Evolutionary conservation across 2,797 vertebrate genomes (phyloP).

Genomic region (Lutra lutra): DNA sequence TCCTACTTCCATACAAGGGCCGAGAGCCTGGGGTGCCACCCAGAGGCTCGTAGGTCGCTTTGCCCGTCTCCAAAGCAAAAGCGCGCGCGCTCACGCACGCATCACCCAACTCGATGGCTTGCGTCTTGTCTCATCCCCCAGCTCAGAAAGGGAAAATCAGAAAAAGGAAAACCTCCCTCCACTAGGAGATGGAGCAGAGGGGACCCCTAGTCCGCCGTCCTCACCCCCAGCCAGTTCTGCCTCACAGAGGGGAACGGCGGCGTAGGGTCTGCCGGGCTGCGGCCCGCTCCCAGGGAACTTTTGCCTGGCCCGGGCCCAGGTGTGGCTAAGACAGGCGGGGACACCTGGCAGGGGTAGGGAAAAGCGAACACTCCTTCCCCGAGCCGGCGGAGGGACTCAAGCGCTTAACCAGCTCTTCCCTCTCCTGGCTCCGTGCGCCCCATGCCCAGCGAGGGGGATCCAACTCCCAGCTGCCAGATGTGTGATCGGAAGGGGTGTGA

Average conservation of each 20-base stretch:
- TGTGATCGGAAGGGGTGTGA: not conserved
- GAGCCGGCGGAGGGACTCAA: not conserved
- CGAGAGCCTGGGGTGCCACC: constrained; percentile 56
- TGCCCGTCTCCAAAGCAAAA: constrained; percentile 60
- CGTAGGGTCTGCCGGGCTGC: not conserved
- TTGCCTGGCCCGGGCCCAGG: constrained; percentile 38
- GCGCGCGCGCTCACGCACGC: constrained; percentile 55
- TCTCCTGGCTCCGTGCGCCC: not conserved
- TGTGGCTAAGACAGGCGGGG: not conserved
- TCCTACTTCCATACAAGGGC: constrained; percentile 72
- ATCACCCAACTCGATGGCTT: constrained; percentile 20
- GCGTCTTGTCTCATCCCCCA: not conserved
- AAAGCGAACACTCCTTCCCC: not conserved
- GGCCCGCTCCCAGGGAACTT: constrained; percentile 66
- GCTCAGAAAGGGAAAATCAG: not conserved
- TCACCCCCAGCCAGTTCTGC: not conserved
- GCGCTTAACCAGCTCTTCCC: not conserved
- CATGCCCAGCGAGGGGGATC: not conserved
- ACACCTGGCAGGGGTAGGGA: not conserved
- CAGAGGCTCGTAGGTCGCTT: constrained; percentile 51
- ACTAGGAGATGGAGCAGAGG: not conserved
- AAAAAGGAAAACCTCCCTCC: not conserved
- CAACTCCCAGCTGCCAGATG: not conserved
- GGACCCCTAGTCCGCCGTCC: not conserved
- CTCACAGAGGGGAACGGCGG: not conserved